A percentile compares a stretch with the other conserved stretches of the same genome.
These are phyloP conservation scores for Metellina segmentata DNA, from an alignment of 2,888 invertebrate genomes.

Conservation along the genomic window DNA sequence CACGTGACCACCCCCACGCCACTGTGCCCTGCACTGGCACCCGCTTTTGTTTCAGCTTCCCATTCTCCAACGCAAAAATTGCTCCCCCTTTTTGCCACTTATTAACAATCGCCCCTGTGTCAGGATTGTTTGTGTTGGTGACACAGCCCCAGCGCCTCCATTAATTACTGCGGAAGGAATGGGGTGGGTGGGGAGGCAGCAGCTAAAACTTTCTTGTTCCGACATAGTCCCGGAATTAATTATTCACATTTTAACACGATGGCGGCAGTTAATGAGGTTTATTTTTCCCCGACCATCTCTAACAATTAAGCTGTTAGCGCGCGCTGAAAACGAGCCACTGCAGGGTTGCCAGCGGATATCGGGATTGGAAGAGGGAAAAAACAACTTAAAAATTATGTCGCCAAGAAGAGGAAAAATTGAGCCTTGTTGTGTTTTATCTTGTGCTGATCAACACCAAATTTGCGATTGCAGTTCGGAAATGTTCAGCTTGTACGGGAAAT, in stretches of 20 bases:
- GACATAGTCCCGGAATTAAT: slow-evolving; percentile 74
- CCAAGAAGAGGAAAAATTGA: neutral
- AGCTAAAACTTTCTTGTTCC: slow-evolving; percentile 67
- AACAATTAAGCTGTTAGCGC: slow-evolving; percentile 74
- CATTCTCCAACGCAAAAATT: slow-evolving; percentile 20
- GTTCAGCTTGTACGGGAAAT: no score
- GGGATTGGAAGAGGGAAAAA: neutral
- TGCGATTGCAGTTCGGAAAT: no score
- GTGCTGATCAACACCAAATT: no score
- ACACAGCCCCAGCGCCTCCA: slow-evolving; percentile 42
- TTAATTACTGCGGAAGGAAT: slow-evolving; percentile 36
- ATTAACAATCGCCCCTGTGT: slow-evolving; percentile 59
- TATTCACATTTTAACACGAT: slow-evolving; percentile 76
- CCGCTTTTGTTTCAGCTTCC: neutral
- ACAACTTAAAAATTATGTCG: neutral
- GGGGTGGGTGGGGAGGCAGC: slow-evolving; percentile 10
- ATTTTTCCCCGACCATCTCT: slow-evolving; percentile 60
- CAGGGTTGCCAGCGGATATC: slow-evolving; percentile 42
- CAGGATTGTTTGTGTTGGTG: slow-evolving; percentile 70
- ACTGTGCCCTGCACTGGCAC: no score
- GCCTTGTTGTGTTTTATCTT: neutral
- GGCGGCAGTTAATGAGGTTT: slow-evolving; percentile 74
- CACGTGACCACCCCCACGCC: no score
- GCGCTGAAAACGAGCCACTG: slow-evolving; percentile 37
- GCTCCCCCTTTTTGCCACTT: slow-evolving; percentile 61